Evolutionary conservation across 2,888 invertebrate species (phyloP).

Genomic region (Lapara coniferarum): DNA sequence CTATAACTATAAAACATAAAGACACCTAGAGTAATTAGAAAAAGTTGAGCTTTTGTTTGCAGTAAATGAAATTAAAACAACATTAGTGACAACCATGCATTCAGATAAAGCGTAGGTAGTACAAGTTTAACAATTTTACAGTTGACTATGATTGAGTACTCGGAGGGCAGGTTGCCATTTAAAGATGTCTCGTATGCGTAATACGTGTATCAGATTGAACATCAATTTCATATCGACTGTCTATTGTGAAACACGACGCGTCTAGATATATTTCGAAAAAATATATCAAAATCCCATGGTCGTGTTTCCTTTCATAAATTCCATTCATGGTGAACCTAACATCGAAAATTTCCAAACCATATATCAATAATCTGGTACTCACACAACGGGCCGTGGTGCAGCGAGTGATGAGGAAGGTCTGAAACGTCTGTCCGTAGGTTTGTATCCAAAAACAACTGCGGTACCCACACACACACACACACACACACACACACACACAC

Average conservation of each 20-base stretch:
- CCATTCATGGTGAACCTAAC: too few relatives aligned
- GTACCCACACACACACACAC: too few relatives aligned
- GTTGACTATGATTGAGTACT: slow-evolving; percentile 17
- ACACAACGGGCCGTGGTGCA: too few relatives aligned
- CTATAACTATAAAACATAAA: too few relatives aligned
- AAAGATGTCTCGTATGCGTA: slow-evolving; percentile 19
- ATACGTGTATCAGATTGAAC: slow-evolving; percentile 14
- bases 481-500: too few relatives aligned
- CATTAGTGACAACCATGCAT: not conserved
- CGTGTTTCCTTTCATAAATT: not conserved
- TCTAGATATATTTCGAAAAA: slow-evolving; percentile 17
- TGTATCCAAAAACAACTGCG: too few relatives aligned
- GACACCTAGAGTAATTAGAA: too few relatives aligned
- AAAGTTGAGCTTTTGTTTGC: too few relatives aligned
- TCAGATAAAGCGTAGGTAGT: not conserved
- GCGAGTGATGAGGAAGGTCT: too few relatives aligned
- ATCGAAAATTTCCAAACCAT: too few relatives aligned
- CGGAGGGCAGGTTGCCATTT: slow-evolving; percentile 1
- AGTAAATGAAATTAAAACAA: not conserved
- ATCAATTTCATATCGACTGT: slow-evolving; percentile 14
- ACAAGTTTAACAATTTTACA: slow-evolving; percentile 16
- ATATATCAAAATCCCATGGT: not conserved
- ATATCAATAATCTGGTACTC: too few relatives aligned
- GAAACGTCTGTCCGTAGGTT: too few relatives aligned
- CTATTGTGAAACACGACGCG: slow-evolving; percentile 3